A percentile compares a stretch with the other conserved stretches of the same genome.
phyloP scores from a whole-genome alignment of 35 echinoderm and acorn worm species.

The Apostichopus californicus region DNA sequence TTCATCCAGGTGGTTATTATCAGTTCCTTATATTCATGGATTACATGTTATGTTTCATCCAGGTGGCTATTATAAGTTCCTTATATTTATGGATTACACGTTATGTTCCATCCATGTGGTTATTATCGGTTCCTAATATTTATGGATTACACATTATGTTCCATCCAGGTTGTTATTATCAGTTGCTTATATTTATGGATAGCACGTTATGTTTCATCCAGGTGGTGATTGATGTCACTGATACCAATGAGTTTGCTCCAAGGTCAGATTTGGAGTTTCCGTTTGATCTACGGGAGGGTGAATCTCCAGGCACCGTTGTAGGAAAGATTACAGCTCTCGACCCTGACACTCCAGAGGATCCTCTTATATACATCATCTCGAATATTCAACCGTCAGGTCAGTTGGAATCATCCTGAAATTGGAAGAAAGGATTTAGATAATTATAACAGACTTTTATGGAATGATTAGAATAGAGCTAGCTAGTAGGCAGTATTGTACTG shows the following conservation, averaged over 20 bases:
- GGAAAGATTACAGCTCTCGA: constrained; percentile 75
- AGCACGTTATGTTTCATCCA: constrained; percentile 33
- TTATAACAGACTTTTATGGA: no score
- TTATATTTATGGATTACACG: no score
- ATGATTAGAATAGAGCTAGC: no score
- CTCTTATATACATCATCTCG: constrained; percentile 59
- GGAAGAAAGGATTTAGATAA: neutral
- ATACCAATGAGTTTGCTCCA: constrained; percentile 86
- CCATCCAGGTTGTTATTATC: no score
- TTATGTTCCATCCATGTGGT: no score
- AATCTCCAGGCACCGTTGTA: constrained; percentile 46
- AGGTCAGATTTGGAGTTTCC: constrained; percentile 16
- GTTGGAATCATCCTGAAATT: neutral
- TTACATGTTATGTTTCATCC: no score
- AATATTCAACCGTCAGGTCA: constrained; percentile 61
- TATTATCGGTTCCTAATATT: no score
- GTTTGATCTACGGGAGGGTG: constrained; percentile 62
- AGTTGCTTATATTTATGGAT: no score
- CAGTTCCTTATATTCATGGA: no score
- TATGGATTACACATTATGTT: no score
- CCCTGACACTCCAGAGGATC: constrained; percentile 63
- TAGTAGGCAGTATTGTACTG: no score
- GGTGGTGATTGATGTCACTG: constrained; percentile 72
- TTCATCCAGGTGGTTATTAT: constrained; percentile 68
- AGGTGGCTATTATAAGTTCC: no score